Conservation (phyloP, 2,797 vertebrate genomes). For the Oreortyx pictus region DNA sequence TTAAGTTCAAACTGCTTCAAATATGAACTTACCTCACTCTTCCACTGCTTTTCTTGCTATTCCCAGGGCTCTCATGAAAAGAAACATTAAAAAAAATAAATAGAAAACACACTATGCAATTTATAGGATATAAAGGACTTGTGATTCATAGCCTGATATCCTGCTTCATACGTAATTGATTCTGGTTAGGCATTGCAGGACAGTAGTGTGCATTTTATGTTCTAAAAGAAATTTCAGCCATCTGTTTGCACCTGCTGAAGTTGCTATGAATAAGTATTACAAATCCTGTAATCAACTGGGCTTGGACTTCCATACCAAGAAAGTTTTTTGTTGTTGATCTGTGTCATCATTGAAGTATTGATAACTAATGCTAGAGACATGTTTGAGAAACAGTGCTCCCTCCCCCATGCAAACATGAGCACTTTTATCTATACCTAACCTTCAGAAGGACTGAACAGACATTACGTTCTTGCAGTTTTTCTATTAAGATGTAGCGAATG, state of each 20-base stretch:
- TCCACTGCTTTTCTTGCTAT: background rate
- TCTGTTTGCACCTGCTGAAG: slow-evolving; percentile 73
- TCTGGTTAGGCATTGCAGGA: slow-evolving; percentile 47
- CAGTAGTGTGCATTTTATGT: slow-evolving; percentile 60
- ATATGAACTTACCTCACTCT: background rate
- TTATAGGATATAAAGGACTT: slow-evolving; percentile 44
- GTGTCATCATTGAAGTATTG: background rate
- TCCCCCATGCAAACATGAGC: background rate
- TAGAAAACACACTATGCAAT: background rate
- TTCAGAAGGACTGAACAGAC: slow-evolving; percentile 28
- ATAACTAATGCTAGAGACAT: background rate
- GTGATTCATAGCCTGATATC: slow-evolving; percentile 44
- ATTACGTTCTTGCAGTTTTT: background rate
- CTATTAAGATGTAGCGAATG: slow-evolving; percentile 42
- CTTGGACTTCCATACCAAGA: slow-evolving; percentile 1
- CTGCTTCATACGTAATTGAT: slow-evolving; percentile 46
- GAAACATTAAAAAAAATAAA: slow-evolving; percentile 3
- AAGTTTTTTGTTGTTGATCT: background rate
- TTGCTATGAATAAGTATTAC: slow-evolving; percentile 20
- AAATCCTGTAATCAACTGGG: slow-evolving; percentile 27
- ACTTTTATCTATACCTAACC: background rate
- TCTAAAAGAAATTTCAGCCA: slow-evolving; percentile 72
- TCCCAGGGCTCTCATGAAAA: slow-evolving; percentile 6
- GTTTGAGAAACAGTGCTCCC: background rate
- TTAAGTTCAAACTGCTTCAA: background rate